phyloP scores from a whole-genome alignment of 1,140 invertebrate species.

The Potamilus streckersoni region DNA sequence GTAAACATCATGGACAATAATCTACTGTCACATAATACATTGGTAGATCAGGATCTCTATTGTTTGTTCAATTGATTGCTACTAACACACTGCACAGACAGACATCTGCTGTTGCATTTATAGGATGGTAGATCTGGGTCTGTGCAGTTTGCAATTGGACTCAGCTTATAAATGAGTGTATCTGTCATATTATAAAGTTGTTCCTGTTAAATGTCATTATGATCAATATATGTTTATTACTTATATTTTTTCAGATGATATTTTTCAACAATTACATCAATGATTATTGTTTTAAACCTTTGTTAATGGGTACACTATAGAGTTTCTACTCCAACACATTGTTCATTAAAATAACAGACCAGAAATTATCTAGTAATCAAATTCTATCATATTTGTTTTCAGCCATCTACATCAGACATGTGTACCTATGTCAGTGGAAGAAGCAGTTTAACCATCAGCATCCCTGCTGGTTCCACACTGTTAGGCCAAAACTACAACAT shows the following conservation, averaged over 20 bases:
- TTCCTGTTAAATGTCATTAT: too few relatives aligned
- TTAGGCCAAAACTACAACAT: slow-evolving; percentile 32
- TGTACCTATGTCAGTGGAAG: slow-evolving; percentile 18
- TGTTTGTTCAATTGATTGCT: too few relatives aligned
- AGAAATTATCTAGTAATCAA: neutral
- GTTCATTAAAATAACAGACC: neutral
- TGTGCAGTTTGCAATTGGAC: too few relatives aligned
- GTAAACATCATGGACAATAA: too few relatives aligned
- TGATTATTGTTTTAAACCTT: neutral
- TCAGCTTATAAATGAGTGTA: too few relatives aligned
- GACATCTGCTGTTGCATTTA: too few relatives aligned
- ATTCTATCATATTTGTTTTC: slow-evolving; percentile 11
- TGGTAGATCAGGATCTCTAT: too few relatives aligned
- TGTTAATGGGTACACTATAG: neutral
- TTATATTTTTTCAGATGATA: neutral
- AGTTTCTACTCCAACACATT: neutral
- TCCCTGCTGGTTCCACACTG: slow-evolving; percentile 8
- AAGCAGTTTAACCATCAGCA: slow-evolving; percentile 8
- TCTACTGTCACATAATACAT: too few relatives aligned
- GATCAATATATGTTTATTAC: too few relatives aligned
- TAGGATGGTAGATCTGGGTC: too few relatives aligned
- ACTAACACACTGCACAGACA: too few relatives aligned
- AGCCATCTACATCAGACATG: slow-evolving; percentile 1
- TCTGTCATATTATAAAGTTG: too few relatives aligned
- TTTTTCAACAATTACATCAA: neutral